Percentiles rank a stretch among this genome's conserved stretches.
Conservation (phyloP, 1,140 invertebrate species). For the Platyscapa corneri region DNA sequence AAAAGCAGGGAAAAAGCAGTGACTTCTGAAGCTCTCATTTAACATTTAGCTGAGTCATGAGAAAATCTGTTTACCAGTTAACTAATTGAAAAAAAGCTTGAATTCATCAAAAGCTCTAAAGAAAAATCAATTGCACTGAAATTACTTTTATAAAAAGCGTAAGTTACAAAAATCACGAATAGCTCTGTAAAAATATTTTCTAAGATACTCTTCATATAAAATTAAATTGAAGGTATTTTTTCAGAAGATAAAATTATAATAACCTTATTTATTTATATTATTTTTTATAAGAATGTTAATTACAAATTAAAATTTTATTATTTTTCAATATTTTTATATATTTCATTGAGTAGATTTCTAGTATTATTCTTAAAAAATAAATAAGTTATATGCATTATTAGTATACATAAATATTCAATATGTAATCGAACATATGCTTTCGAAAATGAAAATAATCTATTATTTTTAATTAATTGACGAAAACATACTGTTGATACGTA, state of each 20-base stretch:
- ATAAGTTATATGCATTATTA: background rate
- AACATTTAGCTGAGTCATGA: background rate
- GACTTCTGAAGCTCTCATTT: conserved; percentile 18
- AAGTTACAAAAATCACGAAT: conserved; percentile 4
- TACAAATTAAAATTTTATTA: too few species aligned
- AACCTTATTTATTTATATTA: background rate
- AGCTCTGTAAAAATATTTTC: background rate
- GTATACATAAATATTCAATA: background rate
- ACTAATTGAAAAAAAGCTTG: background rate
- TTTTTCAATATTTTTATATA: too few species aligned
- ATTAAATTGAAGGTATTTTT: background rate
- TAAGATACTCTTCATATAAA: background rate
- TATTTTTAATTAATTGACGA: background rate
- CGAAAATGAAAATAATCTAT: background rate
- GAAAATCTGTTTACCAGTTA: background rate
- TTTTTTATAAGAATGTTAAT: background rate
- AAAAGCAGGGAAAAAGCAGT: background rate
- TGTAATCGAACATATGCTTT: background rate
- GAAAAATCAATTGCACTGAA: background rate
- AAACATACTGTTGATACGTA: background rate
- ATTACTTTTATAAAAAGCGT: background rate
- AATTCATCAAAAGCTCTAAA: background rate
- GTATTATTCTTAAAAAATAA: too few species aligned
- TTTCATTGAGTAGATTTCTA: too few species aligned
- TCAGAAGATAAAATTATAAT: background rate